Evolutionary conservation across 2,888 invertebrate species (phyloP).

Genomic region (Nephrotoma guestfalica): DNA sequence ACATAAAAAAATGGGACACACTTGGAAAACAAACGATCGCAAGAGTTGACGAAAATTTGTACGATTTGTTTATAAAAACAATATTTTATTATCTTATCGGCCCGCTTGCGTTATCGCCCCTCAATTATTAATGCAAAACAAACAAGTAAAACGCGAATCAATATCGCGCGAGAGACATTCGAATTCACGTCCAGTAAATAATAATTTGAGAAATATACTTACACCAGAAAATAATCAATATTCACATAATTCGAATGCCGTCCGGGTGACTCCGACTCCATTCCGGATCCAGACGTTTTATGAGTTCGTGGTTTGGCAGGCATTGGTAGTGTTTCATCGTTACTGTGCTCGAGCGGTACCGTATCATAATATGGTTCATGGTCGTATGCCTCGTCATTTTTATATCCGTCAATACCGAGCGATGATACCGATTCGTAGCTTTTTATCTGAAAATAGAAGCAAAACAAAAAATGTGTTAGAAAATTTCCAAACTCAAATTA

Average conservation of each 20-base stretch:
- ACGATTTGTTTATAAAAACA: neutral
- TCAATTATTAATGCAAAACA: neutral
- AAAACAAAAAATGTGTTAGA: neutral
- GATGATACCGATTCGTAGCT: conserved; percentile 51
- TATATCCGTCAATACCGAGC: conserved; percentile 40
- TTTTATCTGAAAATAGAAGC: conserved; percentile 36
- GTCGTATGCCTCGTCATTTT: conserved; percentile 38
- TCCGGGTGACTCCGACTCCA: conserved; percentile 63
- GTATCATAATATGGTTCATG: conserved; percentile 59
- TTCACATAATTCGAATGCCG: conserved; percentile 79
- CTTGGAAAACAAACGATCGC: neutral
- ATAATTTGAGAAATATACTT: conserved; percentile 24
- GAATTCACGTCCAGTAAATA: neutral
- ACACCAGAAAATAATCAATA: conserved; percentile 84
- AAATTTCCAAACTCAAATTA: neutral
- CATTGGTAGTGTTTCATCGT: conserved; percentile 50
- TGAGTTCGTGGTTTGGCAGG: conserved; percentile 17
- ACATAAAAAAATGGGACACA: neutral
- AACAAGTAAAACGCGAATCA: neutral
- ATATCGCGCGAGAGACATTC: neutral
- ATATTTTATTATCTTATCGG: neutral
- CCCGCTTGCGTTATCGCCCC: neutral
- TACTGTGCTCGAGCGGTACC: conserved; percentile 49
- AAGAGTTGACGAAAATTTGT: neutral
- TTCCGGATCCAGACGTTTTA: conserved; percentile 21